phyloP scores from a whole-genome alignment of 1,140 invertebrate genomes.

The Drosophila eugracilis region DNA sequence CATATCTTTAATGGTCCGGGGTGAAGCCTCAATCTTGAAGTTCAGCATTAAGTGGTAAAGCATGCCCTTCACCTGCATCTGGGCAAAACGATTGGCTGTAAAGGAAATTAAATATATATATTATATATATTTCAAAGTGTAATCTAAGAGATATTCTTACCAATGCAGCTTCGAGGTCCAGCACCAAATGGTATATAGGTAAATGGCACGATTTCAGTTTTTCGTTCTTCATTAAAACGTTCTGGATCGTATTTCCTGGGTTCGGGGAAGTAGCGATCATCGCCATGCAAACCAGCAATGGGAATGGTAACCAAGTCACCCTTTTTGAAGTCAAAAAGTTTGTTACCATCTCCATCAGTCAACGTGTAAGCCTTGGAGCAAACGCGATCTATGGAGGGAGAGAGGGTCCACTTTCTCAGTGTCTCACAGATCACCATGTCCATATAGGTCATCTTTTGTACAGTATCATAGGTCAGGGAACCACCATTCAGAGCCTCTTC shows the following conservation, averaged over 20 bases:
- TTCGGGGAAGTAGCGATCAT: background rate
- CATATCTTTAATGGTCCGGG: slow-evolving; percentile 64
- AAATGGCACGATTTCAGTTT: background rate
- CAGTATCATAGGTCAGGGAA: slow-evolving; percentile 84
- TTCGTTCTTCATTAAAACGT: background rate
- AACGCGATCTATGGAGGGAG: slow-evolving; percentile 84
- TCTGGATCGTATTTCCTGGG: background rate
- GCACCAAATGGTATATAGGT: background rate
- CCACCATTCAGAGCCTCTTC: slow-evolving; percentile 84
- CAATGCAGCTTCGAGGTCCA: background rate
- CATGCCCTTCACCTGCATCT: slow-evolving; percentile 85
- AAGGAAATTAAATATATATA: too few species aligned
- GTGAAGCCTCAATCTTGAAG: slow-evolving; percentile 85
- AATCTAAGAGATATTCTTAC: background rate
- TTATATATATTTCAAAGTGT: too few species aligned
- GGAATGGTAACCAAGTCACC: slow-evolving; percentile 83
- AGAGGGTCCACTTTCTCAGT: slow-evolving; percentile 86
- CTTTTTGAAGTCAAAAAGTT: slow-evolving; percentile 52
- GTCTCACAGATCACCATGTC: slow-evolving; percentile 88
- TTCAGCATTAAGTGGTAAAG: slow-evolving; percentile 86
- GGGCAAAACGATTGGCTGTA: slow-evolving; percentile 82
- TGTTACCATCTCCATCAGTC: slow-evolving; percentile 42
- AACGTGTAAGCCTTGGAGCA: slow-evolving; percentile 86
- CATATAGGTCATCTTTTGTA: slow-evolving; percentile 87
- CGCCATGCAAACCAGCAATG: slow-evolving; percentile 24